These are phyloP conservation scores for Champsocephalus esox DNA, from an alignment of 2,797 vertebrate genomes.

Conservation along the genomic window DNA sequence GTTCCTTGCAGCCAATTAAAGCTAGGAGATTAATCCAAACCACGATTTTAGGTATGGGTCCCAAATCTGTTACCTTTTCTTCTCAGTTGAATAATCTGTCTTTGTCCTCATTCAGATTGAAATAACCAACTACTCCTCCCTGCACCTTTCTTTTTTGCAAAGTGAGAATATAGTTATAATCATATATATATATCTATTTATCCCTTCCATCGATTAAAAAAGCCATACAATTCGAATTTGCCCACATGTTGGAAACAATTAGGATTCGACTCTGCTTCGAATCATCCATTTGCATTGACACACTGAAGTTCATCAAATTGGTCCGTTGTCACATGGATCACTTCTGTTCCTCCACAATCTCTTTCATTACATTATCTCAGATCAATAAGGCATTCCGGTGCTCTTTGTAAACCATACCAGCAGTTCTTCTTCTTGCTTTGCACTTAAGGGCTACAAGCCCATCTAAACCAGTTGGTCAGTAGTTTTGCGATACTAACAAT, in stretches of 20 bases:
- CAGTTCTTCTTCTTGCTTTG: conserved; percentile 16
- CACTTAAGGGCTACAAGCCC: conserved; percentile 41
- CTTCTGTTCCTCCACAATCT: conserved; percentile 20
- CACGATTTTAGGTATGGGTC: neutral
- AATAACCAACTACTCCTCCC: neutral
- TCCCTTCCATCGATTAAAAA: conserved; percentile 15
- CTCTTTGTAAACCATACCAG: conserved; percentile 31
- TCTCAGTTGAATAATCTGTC: neutral
- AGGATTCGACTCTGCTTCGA: conserved; percentile 31
- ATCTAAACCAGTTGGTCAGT: conserved; percentile 30
- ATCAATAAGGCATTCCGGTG: conserved; percentile 52
- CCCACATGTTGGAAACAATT: conserved; percentile 28
- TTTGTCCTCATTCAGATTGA: neutral
- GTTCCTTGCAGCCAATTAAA: conserved; percentile 23
- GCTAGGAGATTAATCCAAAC: neutral
- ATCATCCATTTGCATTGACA: conserved; percentile 34
- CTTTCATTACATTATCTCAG: conserved; percentile 56
- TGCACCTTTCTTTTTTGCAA: neutral
- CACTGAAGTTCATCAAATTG: conserved; percentile 53
- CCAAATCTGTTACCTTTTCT: neutral
- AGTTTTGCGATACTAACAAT: neutral
- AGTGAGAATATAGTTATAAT: neutral
- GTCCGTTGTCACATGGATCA: conserved; percentile 52
- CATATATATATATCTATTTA: neutral
- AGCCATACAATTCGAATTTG: conserved; percentile 27